Base-by-base conservation (phyloP, 2,888 invertebrate genomes). In the Tineola bisselliella region DNA sequence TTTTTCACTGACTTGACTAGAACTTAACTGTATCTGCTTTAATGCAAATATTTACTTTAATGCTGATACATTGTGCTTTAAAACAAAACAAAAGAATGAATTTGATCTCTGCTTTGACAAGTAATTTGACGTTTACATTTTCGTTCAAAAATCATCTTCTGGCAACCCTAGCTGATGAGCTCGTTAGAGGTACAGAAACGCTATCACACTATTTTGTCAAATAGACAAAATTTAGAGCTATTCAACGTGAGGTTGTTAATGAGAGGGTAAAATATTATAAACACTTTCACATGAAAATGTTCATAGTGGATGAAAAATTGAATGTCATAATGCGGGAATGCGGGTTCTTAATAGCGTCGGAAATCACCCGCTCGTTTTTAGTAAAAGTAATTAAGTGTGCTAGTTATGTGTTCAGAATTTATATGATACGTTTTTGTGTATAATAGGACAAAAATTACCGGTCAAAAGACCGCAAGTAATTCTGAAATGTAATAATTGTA, bases 191-290 rank as follows among this genome's bases (percentile, higher is more conserved):
- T 77, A 70, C 64, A 66, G 65, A 58, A 58, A 58, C 76, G 79
- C 77, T 83, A 84, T 81, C 83, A 74, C 81, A 86, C 86, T 86
- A 86, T 87, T 83, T 79, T 78, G 84, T 77, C 77, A 80, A 83
- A 81, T 84, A 81, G 84, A 81, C 87, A 76, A 81, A 84, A 86
- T 82, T 81, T 80, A 72, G 75, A 81, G 80, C 84, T 83, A 81
- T 84, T 87, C 78, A 84, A 72, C 75, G 74, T 77, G 75, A 75
- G 78, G 76, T 73, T 72, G 73, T 72, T 82, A 81, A 86, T 84
- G 81, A 17, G 48, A 6, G 48, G 58, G 48, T 8, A 48, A 48
- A 10, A 48, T 48, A 10, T 15, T 17, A 48, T 48, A 15, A 43
- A 48, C 15, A 48, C 15, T 17, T 48, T n/a, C 10, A 48, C 15